Evolutionary conservation across 2,113 vertebrate genomes (phyloP), one percentile per base, ranked within the genome.

Genomic region (Anarhynchus alexandrinus): DNA sequence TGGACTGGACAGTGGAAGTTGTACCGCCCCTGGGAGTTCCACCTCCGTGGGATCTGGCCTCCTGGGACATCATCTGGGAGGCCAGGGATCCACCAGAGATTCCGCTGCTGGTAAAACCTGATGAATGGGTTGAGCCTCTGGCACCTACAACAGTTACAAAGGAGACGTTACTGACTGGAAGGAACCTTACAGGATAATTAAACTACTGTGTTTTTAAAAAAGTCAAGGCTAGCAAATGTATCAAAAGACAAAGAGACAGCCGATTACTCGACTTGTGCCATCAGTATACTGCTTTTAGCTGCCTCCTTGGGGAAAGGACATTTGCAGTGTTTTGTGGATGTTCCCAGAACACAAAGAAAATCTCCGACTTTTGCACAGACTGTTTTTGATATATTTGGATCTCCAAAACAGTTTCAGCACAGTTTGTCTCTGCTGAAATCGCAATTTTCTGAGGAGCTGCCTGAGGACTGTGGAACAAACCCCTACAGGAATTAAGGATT

Each of bases 1-100:
- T 42, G 57, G 97, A 97, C 64, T 80, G 93, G 70, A 94, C 74
- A 19, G 81, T 94, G 70, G 97, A 43, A 80, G 95, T 96, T 42
- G 97, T 97, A 32, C 96, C 62, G 0, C 96, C 96, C 10, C 45
- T 82, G 84, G 96, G 97, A 77, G 4, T 78, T 94, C 18, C 77
- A 30, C 97, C 96, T 32, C 94, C 91, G 0, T 94, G 19, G 59
- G 70, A 2, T 29, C 3, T 64, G 62, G 94, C 86, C 89, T 96
- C 95, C 5, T 1, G 1, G 66, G 96, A 97, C 97, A 97, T 97
- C 18, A 67, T 95, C 2, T 10, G 0, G 4, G 97, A 67, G 25
- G 91, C 96, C 3, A 0, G 5, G 49, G 94, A 89, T 30, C 86
- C 77, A 47, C 57, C 0, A 2, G 70, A 58, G 54, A 97, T 97